These are phyloP conservation scores for Clinocottus analis DNA, from an alignment of 2,113 vertebrate species.

Conservation along the genomic window DNA sequence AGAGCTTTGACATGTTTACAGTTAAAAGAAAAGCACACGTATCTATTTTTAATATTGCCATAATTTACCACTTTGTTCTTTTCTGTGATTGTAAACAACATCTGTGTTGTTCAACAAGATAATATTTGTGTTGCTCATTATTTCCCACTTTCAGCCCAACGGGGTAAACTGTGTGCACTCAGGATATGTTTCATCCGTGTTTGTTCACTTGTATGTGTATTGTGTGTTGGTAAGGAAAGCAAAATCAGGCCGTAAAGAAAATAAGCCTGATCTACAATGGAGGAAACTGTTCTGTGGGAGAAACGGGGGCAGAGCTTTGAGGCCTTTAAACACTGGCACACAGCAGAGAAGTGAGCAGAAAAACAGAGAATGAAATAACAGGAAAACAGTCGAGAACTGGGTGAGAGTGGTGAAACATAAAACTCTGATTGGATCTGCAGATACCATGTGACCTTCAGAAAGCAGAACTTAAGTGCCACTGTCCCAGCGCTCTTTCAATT, in stretches of 20 bases:
- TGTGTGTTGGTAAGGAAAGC: constrained; percentile 22
- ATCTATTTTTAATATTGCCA: background rate
- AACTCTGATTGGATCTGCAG: constrained; percentile 41
- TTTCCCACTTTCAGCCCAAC: constrained; percentile 21
- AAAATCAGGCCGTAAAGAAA: constrained; percentile 56
- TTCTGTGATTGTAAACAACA: constrained; percentile 14
- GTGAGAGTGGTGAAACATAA: constrained; percentile 41
- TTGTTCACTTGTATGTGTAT: constrained; percentile 7
- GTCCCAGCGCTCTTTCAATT: constrained; percentile 5
- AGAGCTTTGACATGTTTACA: constrained; percentile 15
- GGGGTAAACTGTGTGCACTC: background rate
- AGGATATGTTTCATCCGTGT: constrained; percentile 23
- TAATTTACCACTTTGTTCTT: background rate
- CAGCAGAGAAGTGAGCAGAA: constrained; percentile 37
- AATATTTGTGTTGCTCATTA: constrained; percentile 38
- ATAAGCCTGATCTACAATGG: constrained; percentile 10
- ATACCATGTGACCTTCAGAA: constrained; percentile 55
- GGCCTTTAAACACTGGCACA: constrained; percentile 38
- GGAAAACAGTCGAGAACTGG: constrained; percentile 25
- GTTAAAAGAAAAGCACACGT: constrained; percentile 2
- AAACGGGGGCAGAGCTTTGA: constrained; percentile 2
- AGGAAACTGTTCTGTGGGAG: constrained; percentile 47
- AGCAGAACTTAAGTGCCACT: constrained; percentile 41
- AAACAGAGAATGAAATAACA: constrained; percentile 27
- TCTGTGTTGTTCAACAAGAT: constrained; percentile 1